Conservation (phyloP, 2,888 invertebrate genomes). For the Ichneumon xanthorius region DNA sequence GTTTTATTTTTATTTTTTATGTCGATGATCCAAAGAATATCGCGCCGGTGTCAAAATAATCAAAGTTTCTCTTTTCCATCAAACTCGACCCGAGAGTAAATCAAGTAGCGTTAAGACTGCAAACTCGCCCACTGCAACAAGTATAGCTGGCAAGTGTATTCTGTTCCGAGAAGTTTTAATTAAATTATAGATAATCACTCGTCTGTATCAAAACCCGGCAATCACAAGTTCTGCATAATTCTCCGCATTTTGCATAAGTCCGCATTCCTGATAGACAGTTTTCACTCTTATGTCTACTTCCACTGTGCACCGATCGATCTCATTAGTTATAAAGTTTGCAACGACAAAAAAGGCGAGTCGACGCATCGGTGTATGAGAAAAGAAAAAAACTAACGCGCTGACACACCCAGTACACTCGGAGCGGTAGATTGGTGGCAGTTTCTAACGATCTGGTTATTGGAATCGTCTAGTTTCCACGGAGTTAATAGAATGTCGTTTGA, state of each 20-base stretch:
- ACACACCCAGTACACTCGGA: slow-evolving; percentile 8
- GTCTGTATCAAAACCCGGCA: slow-evolving; percentile 12
- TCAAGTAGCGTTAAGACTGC: not conserved
- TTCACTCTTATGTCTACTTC: slow-evolving; percentile 17
- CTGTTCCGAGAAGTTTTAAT: slow-evolving; percentile 36
- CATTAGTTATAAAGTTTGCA: slow-evolving; percentile 23
- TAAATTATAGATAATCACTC: slow-evolving; percentile 51
- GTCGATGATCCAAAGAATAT: not conserved
- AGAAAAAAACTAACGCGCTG: slow-evolving; percentile 5
- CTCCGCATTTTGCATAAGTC: slow-evolving; percentile 13
- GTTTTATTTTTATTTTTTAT: not conserved
- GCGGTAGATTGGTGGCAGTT: slow-evolving; percentile 4
- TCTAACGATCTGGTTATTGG: slow-evolving; percentile 51
- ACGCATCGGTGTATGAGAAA: not conserved
- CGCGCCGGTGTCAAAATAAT: not conserved
- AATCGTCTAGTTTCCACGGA: slow-evolving; percentile 27
- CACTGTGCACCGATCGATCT: slow-evolving; percentile 19
- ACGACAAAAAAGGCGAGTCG: slow-evolving; percentile 11
- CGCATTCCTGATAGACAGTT: slow-evolving; percentile 45
- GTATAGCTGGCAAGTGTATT: not conserved
- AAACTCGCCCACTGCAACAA: not conserved
- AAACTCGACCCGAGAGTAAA: not conserved
- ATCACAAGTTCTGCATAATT: slow-evolving; percentile 54
- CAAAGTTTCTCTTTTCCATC: not conserved
- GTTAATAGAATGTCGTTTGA: slow-evolving; percentile 59